A percentile compares a stretch with the other conserved stretches of the same genome.
Conservation (phyloP, 2,113 vertebrate genomes). For the Sinosuthora webbiana region DNA sequence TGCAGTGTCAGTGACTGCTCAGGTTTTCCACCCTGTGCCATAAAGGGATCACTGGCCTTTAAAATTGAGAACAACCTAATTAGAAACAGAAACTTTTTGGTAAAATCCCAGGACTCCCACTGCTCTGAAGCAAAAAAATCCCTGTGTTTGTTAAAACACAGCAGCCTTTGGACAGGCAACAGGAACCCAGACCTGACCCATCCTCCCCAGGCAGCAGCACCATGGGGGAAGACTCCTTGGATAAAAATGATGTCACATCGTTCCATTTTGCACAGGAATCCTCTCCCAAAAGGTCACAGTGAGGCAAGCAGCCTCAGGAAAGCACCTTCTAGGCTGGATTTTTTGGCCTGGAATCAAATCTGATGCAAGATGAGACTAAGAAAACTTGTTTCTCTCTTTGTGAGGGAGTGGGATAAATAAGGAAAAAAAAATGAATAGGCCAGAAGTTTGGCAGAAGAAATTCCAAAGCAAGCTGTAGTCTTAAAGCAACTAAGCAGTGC, state of each 20-base stretch:
- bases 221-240: neutral
- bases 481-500: neutral
- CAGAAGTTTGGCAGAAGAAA: neutral
- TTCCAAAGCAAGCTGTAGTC: slow-evolving; percentile 28
- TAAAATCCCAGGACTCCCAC: neutral
- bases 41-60: slow-evolving; percentile 11
- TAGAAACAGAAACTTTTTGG: slow-evolving; percentile 31
- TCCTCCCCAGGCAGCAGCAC: neutral
- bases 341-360: neutral
- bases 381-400: neutral
- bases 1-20: neutral
- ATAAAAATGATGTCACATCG: rapidly evolving
- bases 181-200: neutral
- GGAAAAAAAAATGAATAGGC: neutral
- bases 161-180: neutral
- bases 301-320: neutral
- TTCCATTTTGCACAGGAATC: neutral
- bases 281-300: neutral
- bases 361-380: slow-evolving; percentile 20
- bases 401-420: neutral
- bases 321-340: neutral
- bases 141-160: neutral
- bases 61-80: slow-evolving; percentile 7
- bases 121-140: neutral
- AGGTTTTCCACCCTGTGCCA: slow-evolving; percentile 10